Evolutionary conservation across 2,113 vertebrate species (phyloP).

Genomic region (Potamarius usumacintae): DNA sequence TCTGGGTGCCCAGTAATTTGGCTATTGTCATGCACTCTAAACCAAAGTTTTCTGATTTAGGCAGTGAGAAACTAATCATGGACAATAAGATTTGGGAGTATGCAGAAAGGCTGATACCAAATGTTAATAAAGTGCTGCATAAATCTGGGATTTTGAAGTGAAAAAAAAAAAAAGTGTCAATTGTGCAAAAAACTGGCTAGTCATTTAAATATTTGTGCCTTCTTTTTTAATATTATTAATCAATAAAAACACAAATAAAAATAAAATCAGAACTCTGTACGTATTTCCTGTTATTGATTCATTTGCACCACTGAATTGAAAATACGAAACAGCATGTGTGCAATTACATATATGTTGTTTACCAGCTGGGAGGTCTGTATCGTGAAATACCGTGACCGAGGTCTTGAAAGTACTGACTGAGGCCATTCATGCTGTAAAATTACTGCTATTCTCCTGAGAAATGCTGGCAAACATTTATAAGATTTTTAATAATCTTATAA

Average conservation of each 20-base stretch:
- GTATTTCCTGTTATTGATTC: neutral
- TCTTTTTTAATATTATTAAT: neutral
- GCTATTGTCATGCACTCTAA: conserved; percentile 47
- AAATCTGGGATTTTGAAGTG: conserved; percentile 9
- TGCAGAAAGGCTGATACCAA: conserved; percentile 44
- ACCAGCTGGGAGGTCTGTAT: no score
- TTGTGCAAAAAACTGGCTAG: neutral
- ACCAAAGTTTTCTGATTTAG: conserved; percentile 20
- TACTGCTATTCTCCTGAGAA: no score
- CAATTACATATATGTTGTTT: no score
- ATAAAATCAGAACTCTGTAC: neutral
- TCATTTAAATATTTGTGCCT: neutral
- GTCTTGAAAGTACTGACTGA: no score
- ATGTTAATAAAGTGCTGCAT: conserved; percentile 45
- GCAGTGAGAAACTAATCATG: conserved; percentile 37
- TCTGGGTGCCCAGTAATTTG: conserved; percentile 24
- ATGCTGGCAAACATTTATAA: no score
- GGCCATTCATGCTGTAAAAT: no score
- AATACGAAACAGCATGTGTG: neutral
- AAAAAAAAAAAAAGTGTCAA: neutral
- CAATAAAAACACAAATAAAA: neutral
- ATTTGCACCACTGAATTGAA: neutral
- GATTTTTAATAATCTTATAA: no score
- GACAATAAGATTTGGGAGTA: conserved; percentile 57
- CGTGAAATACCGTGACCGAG: no score